Conservation (phyloP, 2,797 vertebrate species). For the Argya squamiceps region DNA sequence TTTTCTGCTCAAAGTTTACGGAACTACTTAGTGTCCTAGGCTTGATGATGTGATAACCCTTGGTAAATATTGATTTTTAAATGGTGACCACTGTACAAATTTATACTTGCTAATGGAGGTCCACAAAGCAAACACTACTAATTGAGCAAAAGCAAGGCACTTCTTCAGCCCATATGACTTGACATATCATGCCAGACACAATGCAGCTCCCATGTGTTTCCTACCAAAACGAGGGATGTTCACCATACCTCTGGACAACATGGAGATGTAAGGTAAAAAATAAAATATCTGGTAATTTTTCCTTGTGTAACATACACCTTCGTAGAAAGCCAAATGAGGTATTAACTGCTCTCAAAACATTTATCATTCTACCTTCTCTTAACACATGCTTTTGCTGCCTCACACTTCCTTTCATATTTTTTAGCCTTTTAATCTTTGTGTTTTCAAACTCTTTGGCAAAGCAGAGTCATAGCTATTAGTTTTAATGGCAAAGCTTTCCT, state of each 20-base stretch:
- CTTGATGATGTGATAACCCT: conserved; percentile 59
- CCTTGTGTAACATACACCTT: not conserved
- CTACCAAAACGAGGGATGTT: not conserved
- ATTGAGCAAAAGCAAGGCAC: conserved; percentile 46
- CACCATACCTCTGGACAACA: not conserved
- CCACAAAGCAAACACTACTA: conserved; percentile 48
- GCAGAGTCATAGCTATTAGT: not conserved
- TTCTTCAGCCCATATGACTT: not conserved
- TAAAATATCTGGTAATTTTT: not conserved
- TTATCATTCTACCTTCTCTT: not conserved
- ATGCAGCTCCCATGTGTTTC: not conserved
- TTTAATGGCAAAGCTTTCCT: not conserved
- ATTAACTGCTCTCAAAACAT: not conserved
- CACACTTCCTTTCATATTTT: not conserved
- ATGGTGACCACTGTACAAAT: conserved; percentile 65
- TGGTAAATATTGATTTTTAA: conserved; percentile 66
- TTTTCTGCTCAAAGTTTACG: conserved; percentile 64
- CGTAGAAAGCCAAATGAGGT: not conserved
- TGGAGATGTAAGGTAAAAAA: not conserved
- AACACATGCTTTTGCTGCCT: not conserved
- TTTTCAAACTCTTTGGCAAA: not conserved
- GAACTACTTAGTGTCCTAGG: conserved; percentile 53
- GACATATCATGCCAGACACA: not conserved
- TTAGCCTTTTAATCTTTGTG: not conserved
- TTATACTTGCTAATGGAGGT: conserved; percentile 59